A percentile compares a stretch with the other conserved stretches of the same genome.
These are phyloP conservation scores for Reticulitermes speratus DNA, from an alignment of 1,140 invertebrate genomes.

Conservation along the genomic window DNA sequence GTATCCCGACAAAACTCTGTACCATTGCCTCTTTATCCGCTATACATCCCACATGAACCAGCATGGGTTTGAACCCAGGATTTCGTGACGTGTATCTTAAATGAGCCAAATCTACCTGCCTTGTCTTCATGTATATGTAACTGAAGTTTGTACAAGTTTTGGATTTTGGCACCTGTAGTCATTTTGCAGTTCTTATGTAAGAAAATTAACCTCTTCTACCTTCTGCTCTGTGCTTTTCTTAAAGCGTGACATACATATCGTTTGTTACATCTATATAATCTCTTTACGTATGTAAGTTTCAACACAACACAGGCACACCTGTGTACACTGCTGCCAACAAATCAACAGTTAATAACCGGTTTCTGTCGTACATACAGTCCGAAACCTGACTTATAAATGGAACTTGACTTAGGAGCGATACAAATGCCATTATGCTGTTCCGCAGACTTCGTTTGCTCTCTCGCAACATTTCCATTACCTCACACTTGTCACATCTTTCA, in stretches of 20 bases:
- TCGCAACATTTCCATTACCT: background rate
- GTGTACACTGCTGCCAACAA: constrained; percentile 8
- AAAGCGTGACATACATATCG: constrained; percentile 1
- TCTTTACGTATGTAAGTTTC: constrained; percentile 8
- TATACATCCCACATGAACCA: too few relatives aligned
- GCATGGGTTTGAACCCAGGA: too few relatives aligned
- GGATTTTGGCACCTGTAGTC: background rate
- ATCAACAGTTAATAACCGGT: constrained; percentile 18
- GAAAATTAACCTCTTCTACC: background rate
- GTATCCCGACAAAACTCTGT: too few relatives aligned
- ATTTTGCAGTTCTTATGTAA: background rate
- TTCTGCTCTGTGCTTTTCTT: background rate
- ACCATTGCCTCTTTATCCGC: too few relatives aligned
- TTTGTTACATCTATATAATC: constrained; percentile 6
- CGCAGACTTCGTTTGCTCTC: background rate
- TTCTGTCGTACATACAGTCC: background rate
- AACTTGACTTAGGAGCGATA: background rate
- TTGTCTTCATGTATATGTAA: background rate
- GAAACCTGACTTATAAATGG: constrained; percentile 10
- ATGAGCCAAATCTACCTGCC: too few relatives aligned
- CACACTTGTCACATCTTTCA: background rate
- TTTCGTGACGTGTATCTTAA: too few relatives aligned
- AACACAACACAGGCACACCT: background rate
- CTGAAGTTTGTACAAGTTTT: background rate
- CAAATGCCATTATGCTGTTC: background rate